A percentile compares a stretch with the other conserved stretches of the same genome.
phyloP scores from a whole-genome alignment of 2,113 vertebrate genomes.

The Fulica atra region DNA sequence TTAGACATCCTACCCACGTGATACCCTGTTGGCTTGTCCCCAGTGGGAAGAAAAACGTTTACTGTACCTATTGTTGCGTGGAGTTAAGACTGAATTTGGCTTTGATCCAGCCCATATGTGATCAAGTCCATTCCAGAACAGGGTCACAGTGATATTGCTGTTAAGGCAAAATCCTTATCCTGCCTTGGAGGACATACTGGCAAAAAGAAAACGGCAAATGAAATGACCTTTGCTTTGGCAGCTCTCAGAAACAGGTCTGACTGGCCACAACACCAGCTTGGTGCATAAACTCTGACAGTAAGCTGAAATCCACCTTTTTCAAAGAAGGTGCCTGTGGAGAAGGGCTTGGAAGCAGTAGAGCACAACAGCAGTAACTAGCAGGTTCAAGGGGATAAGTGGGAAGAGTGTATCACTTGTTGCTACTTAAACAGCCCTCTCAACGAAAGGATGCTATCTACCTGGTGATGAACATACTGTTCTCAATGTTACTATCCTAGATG shows the following conservation, averaged over 20 bases:
- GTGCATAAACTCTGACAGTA: background rate
- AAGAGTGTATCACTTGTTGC: background rate
- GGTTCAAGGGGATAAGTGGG: background rate
- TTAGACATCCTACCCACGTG: background rate
- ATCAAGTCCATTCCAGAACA: background rate
- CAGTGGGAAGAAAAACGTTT: background rate
- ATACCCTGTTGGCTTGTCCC: background rate
- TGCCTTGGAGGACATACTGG: background rate
- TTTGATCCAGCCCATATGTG: background rate
- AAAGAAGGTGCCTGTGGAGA: background rate
- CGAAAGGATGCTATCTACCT: background rate
- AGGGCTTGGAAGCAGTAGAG: background rate
- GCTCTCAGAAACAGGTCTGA: background rate
- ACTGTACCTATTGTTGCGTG: background rate
- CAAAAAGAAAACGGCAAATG: background rate
- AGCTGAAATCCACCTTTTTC: background rate
- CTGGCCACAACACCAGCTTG: background rate
- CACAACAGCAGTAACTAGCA: background rate
- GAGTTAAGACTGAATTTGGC: background rate
- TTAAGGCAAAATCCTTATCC: background rate
- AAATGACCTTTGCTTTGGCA: background rate
- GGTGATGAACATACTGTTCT: background rate
- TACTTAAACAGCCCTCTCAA: background rate
- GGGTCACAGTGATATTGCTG: background rate
- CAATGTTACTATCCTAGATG: background rate